phyloP scores from a whole-genome alignment of 2,113 vertebrate species.

The Charina bottae region DNA sequence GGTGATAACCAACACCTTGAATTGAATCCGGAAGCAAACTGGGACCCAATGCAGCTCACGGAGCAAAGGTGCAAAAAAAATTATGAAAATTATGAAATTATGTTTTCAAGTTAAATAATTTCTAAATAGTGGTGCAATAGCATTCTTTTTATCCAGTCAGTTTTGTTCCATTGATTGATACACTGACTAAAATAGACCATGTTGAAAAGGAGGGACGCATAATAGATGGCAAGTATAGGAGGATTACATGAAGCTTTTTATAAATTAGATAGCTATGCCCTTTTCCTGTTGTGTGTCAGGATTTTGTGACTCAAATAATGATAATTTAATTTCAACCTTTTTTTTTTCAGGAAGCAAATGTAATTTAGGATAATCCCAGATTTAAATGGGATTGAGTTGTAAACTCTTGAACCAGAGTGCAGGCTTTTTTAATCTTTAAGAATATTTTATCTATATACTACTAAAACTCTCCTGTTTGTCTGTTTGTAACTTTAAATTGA shows the following conservation, averaged over 20 bases:
- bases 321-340: slow-evolving; percentile 26
- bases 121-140: slow-evolving; percentile 14
- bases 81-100: too few relatives aligned
- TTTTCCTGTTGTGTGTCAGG: slow-evolving; percentile 22
- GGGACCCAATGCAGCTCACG: too few relatives aligned
- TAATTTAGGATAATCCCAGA: slow-evolving; percentile 21
- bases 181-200: slow-evolving; percentile 54
- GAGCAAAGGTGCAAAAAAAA: too few relatives aligned
- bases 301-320: slow-evolving; percentile 27
- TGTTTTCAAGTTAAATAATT: neutral
- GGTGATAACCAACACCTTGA: too few relatives aligned
- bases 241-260: slow-evolving; percentile 44
- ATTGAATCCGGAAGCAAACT: too few relatives aligned
- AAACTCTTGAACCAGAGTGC: neutral
- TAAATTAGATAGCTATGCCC: slow-evolving; percentile 44
- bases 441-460: neutral
- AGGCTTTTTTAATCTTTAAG: neutral
- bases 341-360: neutral
- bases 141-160: slow-evolving; percentile 43
- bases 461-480: too few relatives aligned
- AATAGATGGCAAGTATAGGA: slow-evolving; percentile 37
- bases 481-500: too few relatives aligned
- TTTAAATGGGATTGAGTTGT: neutral
- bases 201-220: slow-evolving; percentile 1
- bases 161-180: slow-evolving; percentile 53